Base-by-base conservation (phyloP, 2,797 vertebrate genomes). In the Micropoecilia bifurca region DNA sequence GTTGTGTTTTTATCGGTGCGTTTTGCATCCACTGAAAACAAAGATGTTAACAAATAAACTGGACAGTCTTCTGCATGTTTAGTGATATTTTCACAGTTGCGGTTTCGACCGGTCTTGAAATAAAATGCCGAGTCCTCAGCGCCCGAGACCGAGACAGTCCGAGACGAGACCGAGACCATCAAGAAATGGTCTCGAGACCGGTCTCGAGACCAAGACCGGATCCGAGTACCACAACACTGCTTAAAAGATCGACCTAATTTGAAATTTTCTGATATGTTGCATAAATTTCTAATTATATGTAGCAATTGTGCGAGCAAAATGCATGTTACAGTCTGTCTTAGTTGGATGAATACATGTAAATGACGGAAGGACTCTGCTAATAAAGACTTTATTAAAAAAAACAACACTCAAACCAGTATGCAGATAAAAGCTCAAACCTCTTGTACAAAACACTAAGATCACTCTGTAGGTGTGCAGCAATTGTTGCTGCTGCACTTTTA, bases 201-300 rank as follows among this genome's bases (percentile, higher is more conserved):
- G n/a, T n/a, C n/a, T n/a, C n/a, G n/a, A n/a, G n/a, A n/a, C n/a
- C n/a, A n/a, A n/a, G n/a, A n/a, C n/a, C n/a, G n/a, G n/a, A n/a
- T n/a, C n/a, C n/a, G n/a, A n/a, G n/a, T n/a, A n/a, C n/a, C n/a
- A n/a, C n/a, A n/a, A n/a, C n/a, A n/a, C n/a, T n/a, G n/a, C n/a
- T n/a, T n/a, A n/a, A n/a, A n/a, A n/a, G n/a, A 88, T 77, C 33
- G 74, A 78, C 78, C 77, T 89, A 88, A 92, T 90, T 84, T 82
- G 77, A 85, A 73, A 77, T 84, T 61, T 78, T 68, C 43, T 78
- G 50, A 77, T 71, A 75, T 47, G 43, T 69, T 43, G 22, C 71
- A 39, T 16, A 74, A 16, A 74, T 55, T n/a, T 7, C 6, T 55
- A 14, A 57, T 74, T 41, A 33, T 13, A 41, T 14, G 5, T 57